Percentiles rank a stretch among this genome's conserved stretches.
Conservation (phyloP, 2,797 vertebrate genomes). For the Peromyscus aztecus region DNA sequence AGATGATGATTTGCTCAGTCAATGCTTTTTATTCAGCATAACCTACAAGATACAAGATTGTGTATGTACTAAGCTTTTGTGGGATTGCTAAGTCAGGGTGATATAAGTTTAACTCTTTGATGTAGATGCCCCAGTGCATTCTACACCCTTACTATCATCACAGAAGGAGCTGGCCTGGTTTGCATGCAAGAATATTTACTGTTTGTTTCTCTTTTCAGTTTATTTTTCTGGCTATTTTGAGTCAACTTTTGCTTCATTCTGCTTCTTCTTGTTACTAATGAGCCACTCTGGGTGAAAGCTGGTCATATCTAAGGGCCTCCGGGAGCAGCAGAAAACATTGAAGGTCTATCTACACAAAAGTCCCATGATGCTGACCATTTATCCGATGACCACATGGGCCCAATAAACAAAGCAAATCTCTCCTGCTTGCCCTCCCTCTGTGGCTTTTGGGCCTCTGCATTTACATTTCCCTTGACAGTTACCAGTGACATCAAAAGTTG, state of each 20-base stretch:
- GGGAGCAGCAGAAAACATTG: slow-evolving; percentile 75
- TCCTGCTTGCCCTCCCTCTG: slow-evolving; percentile 54
- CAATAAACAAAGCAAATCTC: slow-evolving; percentile 73
- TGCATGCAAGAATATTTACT: not conserved
- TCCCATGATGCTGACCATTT: slow-evolving; percentile 78
- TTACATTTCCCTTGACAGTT: slow-evolving; percentile 77
- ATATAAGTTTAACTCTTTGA: not conserved
- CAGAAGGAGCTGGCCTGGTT: not conserved
- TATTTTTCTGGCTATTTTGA: slow-evolving; percentile 78
- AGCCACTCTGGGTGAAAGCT: slow-evolving; percentile 74
- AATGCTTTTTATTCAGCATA: not conserved
- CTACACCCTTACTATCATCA: slow-evolving; percentile 9
- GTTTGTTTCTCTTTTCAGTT: slow-evolving; percentile 59
- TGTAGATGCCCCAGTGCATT: not conserved
- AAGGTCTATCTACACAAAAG: slow-evolving; percentile 69
- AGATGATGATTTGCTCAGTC: not conserved
- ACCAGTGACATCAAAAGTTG: slow-evolving; percentile 81
- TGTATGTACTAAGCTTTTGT: not conserved
- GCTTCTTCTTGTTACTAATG: slow-evolving; percentile 79
- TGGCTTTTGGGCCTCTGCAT: slow-evolving; percentile 57
- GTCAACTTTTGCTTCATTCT: slow-evolving; percentile 70
- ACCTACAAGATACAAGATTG: not conserved
- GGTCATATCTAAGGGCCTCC: slow-evolving; percentile 77
- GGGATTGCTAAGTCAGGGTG: not conserved
- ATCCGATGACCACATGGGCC: slow-evolving; percentile 71